Evolutionary conservation across 2,797 vertebrate genomes (phyloP), one percentile per base, ranked within the genome.

Genomic region (Okamejei kenojei): DNA sequence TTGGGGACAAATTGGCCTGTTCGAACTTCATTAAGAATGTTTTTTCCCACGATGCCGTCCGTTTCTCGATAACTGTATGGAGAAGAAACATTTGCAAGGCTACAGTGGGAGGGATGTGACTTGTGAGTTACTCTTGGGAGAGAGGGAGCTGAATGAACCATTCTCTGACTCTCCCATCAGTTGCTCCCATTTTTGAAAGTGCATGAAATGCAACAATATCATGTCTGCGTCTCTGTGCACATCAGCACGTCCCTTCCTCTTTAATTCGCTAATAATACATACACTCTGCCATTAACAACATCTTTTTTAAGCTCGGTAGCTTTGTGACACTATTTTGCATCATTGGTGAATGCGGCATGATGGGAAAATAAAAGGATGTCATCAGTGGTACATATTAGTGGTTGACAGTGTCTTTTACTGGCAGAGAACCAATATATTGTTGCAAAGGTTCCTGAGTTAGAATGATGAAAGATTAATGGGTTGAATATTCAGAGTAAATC

Each of bases 391-490:
- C n/a, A 35, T 7, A 19, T 88, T 88, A 68, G 17, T 8, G 26
- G 29, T 65, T 65, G 61, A 9, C 61, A 86, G 11, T 88, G 61
- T 32, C 9, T 0, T 1, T 65, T 88, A 19, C 7, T 63, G 84
- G 84, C 84, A 68, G 84, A 0, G 61, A 35, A 19, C 63, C 84
- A 88, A 35, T 6, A 88, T 19, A 35, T 68, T 68, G 32, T 68
- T 88, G 84, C n/a, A 65, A 88, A 88, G 61, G n/a, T 68, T 88
- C n/a, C n/a, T 35, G 63, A 88, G 84, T 35, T 88, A 68, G n/a
- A 32, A 68, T 68, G 61, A 63, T 63, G 63, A 35, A 68, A 68
- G 15, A 68, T 88, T 88, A 88, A 88, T 88, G 17, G n/a, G 61
- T n/a, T 88, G 84, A 68, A 21, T 65, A 32, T 88, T 88, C 84